A percentile compares a stretch with the other conserved stretches of the same genome.
phyloP scores from a whole-genome alignment of 2,797 vertebrate species.

The Xyrichtys novacula region DNA sequence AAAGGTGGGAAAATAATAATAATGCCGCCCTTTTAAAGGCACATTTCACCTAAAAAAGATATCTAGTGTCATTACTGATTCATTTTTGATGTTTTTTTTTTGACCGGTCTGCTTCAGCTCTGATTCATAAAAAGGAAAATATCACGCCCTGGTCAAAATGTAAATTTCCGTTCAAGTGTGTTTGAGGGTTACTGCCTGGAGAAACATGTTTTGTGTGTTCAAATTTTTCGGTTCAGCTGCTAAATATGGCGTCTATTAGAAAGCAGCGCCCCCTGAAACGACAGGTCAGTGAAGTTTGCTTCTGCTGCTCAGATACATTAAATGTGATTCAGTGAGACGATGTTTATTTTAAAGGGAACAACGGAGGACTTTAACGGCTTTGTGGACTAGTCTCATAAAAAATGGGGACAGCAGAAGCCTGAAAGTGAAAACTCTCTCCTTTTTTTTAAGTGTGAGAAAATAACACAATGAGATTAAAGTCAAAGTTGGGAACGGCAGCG shows the following conservation, averaged over 20 bases:
- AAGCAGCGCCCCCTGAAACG: not conserved
- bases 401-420: not conserved
- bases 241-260: not conserved
- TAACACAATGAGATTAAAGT: not conserved
- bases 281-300: not conserved
- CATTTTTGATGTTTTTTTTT: too few relatives aligned
- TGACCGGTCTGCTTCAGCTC: too few relatives aligned
- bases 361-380: not conserved
- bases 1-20: too few relatives aligned
- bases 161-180: not conserved
- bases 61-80: too few relatives aligned
- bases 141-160: not conserved
- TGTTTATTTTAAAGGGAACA: not conserved
- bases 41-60: too few relatives aligned
- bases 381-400: not conserved
- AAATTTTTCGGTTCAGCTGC: not conserved
- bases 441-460: too few relatives aligned
- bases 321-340: slow-evolving; percentile 5
- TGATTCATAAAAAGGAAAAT: too few relatives aligned
- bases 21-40: too few relatives aligned
- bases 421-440: too few relatives aligned
- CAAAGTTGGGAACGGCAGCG: not conserved
- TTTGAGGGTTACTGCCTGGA: not conserved
- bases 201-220: not conserved
- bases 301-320: not conserved